Evolutionary conservation across 2,797 vertebrate genomes (phyloP).

Genomic region (Pipistrellus pygmaeus): DNA sequence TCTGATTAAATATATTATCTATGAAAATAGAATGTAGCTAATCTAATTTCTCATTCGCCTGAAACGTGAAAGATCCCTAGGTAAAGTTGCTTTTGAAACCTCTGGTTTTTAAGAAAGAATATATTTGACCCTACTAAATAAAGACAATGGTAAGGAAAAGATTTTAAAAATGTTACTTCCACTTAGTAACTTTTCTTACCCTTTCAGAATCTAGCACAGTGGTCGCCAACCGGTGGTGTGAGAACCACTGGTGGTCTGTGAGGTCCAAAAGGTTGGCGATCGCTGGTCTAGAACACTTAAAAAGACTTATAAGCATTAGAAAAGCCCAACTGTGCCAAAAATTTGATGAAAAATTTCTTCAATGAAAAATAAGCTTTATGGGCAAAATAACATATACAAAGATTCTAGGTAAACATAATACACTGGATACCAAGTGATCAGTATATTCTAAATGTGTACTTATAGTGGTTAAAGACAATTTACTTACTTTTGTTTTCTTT

Average conservation of each 20-base stretch:
- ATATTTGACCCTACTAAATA: slow-evolving; percentile 1
- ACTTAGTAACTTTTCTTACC: slow-evolving; percentile 22
- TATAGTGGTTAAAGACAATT: background rate
- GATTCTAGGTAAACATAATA: background rate
- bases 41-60: slow-evolving; percentile 18
- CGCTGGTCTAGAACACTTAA: background rate
- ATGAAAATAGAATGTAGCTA: slow-evolving; percentile 27
- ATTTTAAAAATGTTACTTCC: background rate
- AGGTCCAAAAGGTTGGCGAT: no score
- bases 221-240: no score
- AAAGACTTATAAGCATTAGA: background rate
- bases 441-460: background rate
- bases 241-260: no score
- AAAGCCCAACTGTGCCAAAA: slow-evolving; percentile 12
- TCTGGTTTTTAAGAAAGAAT: slow-evolving; percentile 42
- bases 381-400: background rate
- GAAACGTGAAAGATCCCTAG: slow-evolving; percentile 9
- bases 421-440: background rate
- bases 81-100: background rate
- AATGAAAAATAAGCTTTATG: slow-evolving; percentile 43
- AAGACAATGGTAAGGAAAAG: background rate
- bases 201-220: slow-evolving; percentile 4
- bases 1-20: slow-evolving; percentile 8
- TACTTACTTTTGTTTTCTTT: slow-evolving; percentile 2
- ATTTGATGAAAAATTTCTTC: slow-evolving; percentile 33